These are phyloP conservation scores for Acronicta psi DNA, from an alignment of 2,888 invertebrate genomes.

Conservation along the genomic window DNA sequence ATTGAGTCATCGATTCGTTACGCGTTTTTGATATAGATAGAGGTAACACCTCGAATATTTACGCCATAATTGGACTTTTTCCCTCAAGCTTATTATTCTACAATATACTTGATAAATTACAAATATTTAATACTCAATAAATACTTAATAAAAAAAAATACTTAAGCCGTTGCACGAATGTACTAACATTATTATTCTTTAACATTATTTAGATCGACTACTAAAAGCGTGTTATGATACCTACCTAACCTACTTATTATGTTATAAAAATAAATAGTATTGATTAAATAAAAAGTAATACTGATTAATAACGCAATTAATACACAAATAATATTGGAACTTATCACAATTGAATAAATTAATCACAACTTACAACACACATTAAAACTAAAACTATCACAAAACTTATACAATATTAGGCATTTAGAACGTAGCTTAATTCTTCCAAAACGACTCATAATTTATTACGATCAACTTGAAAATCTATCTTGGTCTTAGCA, in stretches of 20 bases:
- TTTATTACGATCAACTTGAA: constrained; percentile 60
- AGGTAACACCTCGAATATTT: constrained; percentile 16
- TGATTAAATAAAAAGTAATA: constrained; percentile 34
- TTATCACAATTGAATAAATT: constrained; percentile 17
- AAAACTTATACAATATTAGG: constrained; percentile 22
- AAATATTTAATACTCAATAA: constrained; percentile 42
- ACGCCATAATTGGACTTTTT: constrained; percentile 20
- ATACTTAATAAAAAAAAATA: constrained; percentile 35
- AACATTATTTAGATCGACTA: constrained; percentile 44
- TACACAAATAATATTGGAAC: constrained; percentile 19
- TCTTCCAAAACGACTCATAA: constrained; percentile 46
- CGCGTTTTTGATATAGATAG: constrained; percentile 22
- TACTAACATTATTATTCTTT: constrained; percentile 36
- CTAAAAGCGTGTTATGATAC: constrained; percentile 53
- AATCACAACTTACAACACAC: constrained; percentile 27
- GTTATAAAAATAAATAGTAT: constrained; percentile 34
- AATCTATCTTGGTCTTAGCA: constrained; percentile 81
- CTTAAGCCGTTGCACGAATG: constrained; percentile 43
- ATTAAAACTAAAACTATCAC: constrained; percentile 25
- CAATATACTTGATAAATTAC: constrained; percentile 32
- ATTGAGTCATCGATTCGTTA: constrained; percentile 2
- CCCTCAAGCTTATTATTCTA: constrained; percentile 25
- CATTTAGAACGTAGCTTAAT: constrained; percentile 34
- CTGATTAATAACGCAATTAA: constrained; percentile 31
- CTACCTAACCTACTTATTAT: constrained; percentile 32